Conservation (phyloP, 2,113 vertebrate species). For the Anolis sagrei region DNA sequence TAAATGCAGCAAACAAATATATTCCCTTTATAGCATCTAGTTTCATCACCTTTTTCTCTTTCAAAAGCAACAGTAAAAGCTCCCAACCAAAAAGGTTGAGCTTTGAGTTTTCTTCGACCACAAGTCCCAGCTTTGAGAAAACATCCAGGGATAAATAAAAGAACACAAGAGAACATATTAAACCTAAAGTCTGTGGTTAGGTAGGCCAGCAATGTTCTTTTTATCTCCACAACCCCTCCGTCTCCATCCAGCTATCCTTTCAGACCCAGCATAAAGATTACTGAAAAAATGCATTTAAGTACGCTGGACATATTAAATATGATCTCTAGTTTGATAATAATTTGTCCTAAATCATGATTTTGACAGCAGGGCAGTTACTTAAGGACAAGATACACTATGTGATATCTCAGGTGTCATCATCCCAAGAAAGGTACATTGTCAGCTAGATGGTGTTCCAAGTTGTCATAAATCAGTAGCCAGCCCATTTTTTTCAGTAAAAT, state of each 20-base stretch:
- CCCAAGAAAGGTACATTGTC: background rate
- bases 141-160: no score
- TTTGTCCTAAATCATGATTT: background rate
- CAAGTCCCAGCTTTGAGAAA: no score
- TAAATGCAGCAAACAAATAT: background rate
- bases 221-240: no score
- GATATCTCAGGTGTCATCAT: background rate
- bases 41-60: background rate
- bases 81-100: no score
- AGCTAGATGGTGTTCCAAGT: slow-evolving; percentile 10
- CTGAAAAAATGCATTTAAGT: background rate
- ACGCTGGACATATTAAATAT: background rate
- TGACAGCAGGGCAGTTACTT: background rate
- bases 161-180: no score
- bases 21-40: background rate
- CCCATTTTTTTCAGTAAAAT: background rate
- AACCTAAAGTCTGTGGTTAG: no score
- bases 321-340: background rate
- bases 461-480: background rate
- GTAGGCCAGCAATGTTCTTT: no score
- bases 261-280: background rate
- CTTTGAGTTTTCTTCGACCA: no score
- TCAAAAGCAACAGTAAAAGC: no score
- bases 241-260: background rate
- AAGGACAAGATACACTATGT: background rate